Evolutionary conservation across 2,797 vertebrate genomes (phyloP).

Genomic region (Brachymystax lenok): DNA sequence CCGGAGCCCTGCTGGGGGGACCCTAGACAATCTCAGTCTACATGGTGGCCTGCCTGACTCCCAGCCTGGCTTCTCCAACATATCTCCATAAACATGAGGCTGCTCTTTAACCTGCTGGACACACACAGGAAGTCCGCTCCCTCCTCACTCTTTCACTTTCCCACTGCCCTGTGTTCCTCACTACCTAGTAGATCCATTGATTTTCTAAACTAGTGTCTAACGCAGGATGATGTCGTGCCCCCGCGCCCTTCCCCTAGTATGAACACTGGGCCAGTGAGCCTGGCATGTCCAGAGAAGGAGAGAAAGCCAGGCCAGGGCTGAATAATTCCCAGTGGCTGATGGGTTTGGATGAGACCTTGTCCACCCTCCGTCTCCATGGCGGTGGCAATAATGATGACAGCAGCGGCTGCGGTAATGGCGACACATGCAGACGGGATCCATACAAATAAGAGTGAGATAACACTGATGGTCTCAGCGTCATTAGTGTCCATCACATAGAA

Average conservation of each 20-base stretch:
- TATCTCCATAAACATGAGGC: constrained; percentile 59
- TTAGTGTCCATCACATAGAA: constrained; percentile 73
- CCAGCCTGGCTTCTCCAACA: constrained; percentile 23
- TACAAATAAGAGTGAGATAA: constrained; percentile 74
- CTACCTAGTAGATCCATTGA: constrained; percentile 52
- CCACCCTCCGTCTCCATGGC: constrained; percentile 68
- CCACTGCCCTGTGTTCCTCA: constrained; percentile 29
- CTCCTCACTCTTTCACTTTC: constrained; percentile 30
- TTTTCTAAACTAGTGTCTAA: constrained; percentile 64
- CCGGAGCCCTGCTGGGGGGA: constrained; percentile 17
- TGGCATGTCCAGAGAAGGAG: constrained; percentile 53
- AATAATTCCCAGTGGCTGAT: constrained; percentile 73
- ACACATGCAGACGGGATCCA: constrained; percentile 64
- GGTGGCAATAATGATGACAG: constrained; percentile 65
- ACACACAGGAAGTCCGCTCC: not conserved
- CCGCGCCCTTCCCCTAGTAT: constrained; percentile 48
- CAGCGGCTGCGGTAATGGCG: constrained; percentile 61
- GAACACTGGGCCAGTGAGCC: constrained; percentile 51
- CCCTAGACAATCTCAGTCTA: constrained; percentile 22
- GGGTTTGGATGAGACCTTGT: constrained; percentile 69
- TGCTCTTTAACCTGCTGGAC: constrained; percentile 34
- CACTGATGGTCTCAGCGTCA: constrained; percentile 64
- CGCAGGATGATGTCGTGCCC: constrained; percentile 52
- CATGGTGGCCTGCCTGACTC: constrained; percentile 5
- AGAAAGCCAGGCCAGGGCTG: constrained; percentile 43